Evolutionary conservation across 2,888 invertebrate genomes (phyloP), one percentile per base, ranked within the genome.

Genomic region (Steinernema hermaphroditum): DNA sequence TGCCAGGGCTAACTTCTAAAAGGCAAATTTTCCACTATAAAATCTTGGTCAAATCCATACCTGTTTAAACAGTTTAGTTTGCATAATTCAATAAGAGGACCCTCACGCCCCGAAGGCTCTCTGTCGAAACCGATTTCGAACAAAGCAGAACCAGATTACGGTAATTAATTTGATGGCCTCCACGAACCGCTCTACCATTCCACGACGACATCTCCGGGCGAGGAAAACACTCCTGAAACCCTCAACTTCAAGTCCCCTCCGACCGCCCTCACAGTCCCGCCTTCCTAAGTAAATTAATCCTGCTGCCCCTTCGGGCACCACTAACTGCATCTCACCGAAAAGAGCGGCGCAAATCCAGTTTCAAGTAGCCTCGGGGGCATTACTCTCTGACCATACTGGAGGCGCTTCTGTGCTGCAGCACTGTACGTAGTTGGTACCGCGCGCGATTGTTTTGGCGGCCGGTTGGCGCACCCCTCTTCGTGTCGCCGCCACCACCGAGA

Each of bases 271-370:
- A 12, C 27, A 27, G n/a, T 32, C 62, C 62, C 62, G 62, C 62
- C 62, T 34, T 27, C 16, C 32, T 32, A 32, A 62, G 62, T 62
- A 62, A 62, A 62, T 62, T 62, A 62, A 62, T 62, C 62, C 62
- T 29, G 62, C 62, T 62, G 62, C 32, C 62, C 62, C 12, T 14
- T 32, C 32, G 46, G 32, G 12, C 37, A 8, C 37, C 12, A 24
- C 62, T 62, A 62, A 62, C 62, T n/a, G n/a, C 62, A 62, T 62
- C 62, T 62, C 62, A 62, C 62, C 62, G 62, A 54, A 54, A 27
- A 27, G 54, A 24, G n/a, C n/a, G 6, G 9, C 32, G 32, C 32
- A 62, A 62, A 62, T 62, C 62, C 62, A 62, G 62, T 62, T 62
- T 62, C 32, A 37, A 37, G 14, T 62, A 62, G 62, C 62, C 62